Evolutionary conservation across 2,797 vertebrate genomes (phyloP), one percentile per base, ranked within the genome.

Genomic region (Cephalopachus bancanus): DNA sequence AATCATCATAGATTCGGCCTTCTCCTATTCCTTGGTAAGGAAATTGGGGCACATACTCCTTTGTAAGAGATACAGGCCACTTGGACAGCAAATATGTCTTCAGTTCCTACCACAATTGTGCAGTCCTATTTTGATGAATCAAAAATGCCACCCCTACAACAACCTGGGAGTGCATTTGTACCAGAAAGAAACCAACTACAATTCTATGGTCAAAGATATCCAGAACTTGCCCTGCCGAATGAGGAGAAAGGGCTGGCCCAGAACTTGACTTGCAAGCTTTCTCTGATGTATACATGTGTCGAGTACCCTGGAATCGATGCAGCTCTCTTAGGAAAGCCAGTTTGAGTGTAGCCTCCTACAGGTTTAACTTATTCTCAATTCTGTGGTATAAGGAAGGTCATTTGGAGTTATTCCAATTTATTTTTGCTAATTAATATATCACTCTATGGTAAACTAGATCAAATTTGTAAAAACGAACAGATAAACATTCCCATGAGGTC

Each of bases 361-460:
- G 28, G 60, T 22, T 8, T 44, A 95, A 72, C 33, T 97, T 92
- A 75, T 37, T 92, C 33, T 75, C 49, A 92, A 97, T 79, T 86
- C 60, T 89, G 59, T 17, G 55, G 28, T 76, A 30, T 33, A 83
- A 96, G 28, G 78, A 89, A 95, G 28, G 20, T 86, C 80, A 10
- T 89, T 90, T 74, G 91, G 53, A 86, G 84, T 44, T 78, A 76
- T 74, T 89, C 28, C 17, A 59, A 74, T 60, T 93, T 87, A 71
- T 71, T 64, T 76, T 11, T 91, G 28, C 28, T 92, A 91, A 83
- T 57, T 79, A 96, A 80, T 33, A 49, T 11, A 86, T 65, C 28
- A 65, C 2, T 51, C n/a, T 92, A 75, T 51, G 17, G 51, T n/a
- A 89, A 94, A 89, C 60, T 67, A 91, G 30, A 72, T 55, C n/a